Percentiles rank a stretch among this genome's conserved stretches.
phyloP scores from a whole-genome alignment of 2,113 vertebrate genomes.

The Bettongia penicillata region DNA sequence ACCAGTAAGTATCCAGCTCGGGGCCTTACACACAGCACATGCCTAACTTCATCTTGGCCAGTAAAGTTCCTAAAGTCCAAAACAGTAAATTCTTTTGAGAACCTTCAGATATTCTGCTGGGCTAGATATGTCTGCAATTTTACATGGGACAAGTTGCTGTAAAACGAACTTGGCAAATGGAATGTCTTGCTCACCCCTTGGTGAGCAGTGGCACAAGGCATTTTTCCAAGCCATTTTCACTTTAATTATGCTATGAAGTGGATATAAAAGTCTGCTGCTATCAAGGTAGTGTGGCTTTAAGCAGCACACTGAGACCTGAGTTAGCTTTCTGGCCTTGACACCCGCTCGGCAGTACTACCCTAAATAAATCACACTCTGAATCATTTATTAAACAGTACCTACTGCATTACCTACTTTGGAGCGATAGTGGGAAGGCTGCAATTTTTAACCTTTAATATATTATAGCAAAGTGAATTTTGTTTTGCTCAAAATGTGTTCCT shows the following conservation, averaged over 20 bases:
- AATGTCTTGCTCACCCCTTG: too few species aligned
- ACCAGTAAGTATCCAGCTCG: too few species aligned
- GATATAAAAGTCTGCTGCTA: too few species aligned
- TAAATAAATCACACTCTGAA: too few species aligned
- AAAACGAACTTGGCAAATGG: too few species aligned
- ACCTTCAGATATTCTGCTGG: background rate
- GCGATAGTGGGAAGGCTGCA: too few species aligned
- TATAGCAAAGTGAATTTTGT: background rate
- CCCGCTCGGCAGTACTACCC: background rate
- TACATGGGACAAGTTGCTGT: background rate
- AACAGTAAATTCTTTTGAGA: background rate
- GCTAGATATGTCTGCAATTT: background rate
- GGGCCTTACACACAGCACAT: too few species aligned
- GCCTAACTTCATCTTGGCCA: background rate
- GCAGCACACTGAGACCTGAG: background rate
- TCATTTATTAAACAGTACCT: background rate
- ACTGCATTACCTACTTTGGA: background rate
- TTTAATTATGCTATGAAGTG: too few species aligned
- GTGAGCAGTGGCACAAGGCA: background rate
- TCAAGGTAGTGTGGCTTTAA: too few species aligned
- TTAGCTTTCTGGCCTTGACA: background rate
- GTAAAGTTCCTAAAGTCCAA: too few species aligned
- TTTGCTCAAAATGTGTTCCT: background rate
- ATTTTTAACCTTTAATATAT: background rate
- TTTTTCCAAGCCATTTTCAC: too few species aligned